These are phyloP conservation scores for Ariolimax columbianus DNA, from an alignment of 2,888 invertebrate species.

Conservation along the genomic window DNA sequence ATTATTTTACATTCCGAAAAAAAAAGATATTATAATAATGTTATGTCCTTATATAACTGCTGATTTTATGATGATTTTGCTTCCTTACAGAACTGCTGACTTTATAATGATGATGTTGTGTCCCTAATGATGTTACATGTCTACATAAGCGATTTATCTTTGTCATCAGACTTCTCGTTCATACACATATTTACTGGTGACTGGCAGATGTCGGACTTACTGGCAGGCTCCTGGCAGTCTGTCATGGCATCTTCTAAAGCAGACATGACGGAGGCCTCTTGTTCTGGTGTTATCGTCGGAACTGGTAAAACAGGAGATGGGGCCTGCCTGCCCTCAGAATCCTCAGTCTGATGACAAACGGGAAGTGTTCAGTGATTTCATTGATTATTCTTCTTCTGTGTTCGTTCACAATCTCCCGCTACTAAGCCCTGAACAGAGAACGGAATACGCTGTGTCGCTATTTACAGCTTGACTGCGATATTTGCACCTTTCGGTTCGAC, in stretches of 20 bases:
- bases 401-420: too few relatives aligned
- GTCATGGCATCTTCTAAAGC: constrained; percentile 51
- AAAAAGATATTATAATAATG: too few relatives aligned
- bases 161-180: neutral
- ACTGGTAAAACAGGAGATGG: constrained; percentile 32
- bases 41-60: neutral
- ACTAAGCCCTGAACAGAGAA: too few relatives aligned
- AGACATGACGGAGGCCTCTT: constrained; percentile 46
- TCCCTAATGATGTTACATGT: too few relatives aligned
- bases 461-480: too few relatives aligned
- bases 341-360: constrained; percentile 16
- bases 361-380: neutral
- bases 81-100: neutral
- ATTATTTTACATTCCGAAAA: too few relatives aligned
- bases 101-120: too few relatives aligned
- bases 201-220: constrained; percentile 24
- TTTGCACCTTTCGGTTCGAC: too few relatives aligned
- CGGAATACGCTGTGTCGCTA: too few relatives aligned
- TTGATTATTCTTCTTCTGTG: too few relatives aligned
- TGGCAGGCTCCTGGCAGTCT: constrained; percentile 37
- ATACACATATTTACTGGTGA: neutral
- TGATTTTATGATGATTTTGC: neutral
- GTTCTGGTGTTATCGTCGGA: constrained; percentile 44
- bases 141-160: neutral
- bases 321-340: neutral